These are phyloP conservation scores for Iguana delicatissima DNA, from an alignment of 2,797 vertebrate species.

Conservation along the genomic window DNA sequence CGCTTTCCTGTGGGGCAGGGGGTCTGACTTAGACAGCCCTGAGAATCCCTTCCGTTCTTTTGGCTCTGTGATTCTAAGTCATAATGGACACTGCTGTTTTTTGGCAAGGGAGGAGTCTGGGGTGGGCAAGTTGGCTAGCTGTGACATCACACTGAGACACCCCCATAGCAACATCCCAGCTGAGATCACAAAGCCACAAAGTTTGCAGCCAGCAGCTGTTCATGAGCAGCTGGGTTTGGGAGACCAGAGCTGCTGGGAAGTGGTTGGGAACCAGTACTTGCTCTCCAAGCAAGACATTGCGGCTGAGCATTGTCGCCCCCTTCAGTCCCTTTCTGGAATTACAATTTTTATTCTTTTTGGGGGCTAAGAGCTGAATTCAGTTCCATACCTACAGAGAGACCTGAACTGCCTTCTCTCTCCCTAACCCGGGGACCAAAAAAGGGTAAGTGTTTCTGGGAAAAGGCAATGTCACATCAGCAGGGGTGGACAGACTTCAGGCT, in stretches of 20 bases:
- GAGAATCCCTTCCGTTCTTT: too few relatives aligned
- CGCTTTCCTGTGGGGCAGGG: too few relatives aligned
- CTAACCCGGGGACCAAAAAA: not conserved
- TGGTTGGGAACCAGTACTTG: not conserved
- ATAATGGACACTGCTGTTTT: too few relatives aligned
- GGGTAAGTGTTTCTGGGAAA: not conserved
- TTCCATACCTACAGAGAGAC: not conserved
- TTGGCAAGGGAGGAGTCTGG: too few relatives aligned
- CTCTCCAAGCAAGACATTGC: too few relatives aligned
- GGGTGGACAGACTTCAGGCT: too few relatives aligned
- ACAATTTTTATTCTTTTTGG: not conserved
- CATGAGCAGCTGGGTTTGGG: not conserved
- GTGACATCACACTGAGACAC: not conserved
- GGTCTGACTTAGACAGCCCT: too few relatives aligned
- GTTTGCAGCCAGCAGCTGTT: not conserved
- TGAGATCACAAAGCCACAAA: constrained; percentile 10
- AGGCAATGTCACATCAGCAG: too few relatives aligned
- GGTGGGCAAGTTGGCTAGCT: too few relatives aligned
- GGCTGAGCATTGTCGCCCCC: too few relatives aligned
- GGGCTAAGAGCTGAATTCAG: not conserved
- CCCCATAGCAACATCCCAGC: not conserved
- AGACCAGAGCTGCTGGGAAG: not conserved
- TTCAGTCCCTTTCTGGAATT: not conserved
- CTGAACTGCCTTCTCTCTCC: not conserved
- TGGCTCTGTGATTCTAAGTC: too few relatives aligned